Evolutionary conservation across 2,797 vertebrate species (phyloP).

Genomic region (Falco novaeseelandiae): DNA sequence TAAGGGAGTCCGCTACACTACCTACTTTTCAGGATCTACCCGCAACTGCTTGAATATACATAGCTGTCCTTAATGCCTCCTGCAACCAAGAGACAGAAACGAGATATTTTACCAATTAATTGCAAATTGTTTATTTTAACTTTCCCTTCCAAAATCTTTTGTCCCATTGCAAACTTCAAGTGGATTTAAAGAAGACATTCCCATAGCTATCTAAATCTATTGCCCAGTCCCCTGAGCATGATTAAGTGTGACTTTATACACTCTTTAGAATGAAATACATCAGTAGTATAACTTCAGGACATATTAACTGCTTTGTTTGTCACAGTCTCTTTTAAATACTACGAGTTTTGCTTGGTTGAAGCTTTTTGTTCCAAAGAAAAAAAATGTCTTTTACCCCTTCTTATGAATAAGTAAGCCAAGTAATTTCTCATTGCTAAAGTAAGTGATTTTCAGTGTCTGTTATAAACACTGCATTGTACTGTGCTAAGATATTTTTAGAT

Average conservation of each 20-base stretch:
- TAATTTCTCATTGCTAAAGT: background rate
- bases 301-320: slow-evolving; percentile 39
- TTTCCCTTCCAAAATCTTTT: slow-evolving; percentile 18
- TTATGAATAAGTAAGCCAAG: background rate
- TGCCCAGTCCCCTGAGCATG: background rate
- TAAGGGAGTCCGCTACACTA: background rate
- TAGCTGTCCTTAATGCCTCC: background rate
- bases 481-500: background rate
- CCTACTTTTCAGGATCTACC: background rate
- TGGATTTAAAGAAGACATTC: slow-evolving; percentile 14
- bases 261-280: slow-evolving; percentile 16
- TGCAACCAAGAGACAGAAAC: background rate
- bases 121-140: background rate
- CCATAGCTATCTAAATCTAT: background rate
- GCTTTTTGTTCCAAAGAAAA: slow-evolving; percentile 26
- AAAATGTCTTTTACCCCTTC: background rate
- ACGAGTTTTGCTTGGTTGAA: background rate
- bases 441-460: background rate
- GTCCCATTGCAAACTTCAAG: background rate
- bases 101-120: background rate
- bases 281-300: slow-evolving; percentile 10
- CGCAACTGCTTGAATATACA: background rate
- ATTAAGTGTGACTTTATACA: slow-evolving; percentile 13
- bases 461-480: background rate
- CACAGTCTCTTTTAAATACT: slow-evolving; percentile 3